Evolutionary conservation across 1,140 invertebrate genomes (phyloP).

Genomic region (Solenopsis invicta): DNA sequence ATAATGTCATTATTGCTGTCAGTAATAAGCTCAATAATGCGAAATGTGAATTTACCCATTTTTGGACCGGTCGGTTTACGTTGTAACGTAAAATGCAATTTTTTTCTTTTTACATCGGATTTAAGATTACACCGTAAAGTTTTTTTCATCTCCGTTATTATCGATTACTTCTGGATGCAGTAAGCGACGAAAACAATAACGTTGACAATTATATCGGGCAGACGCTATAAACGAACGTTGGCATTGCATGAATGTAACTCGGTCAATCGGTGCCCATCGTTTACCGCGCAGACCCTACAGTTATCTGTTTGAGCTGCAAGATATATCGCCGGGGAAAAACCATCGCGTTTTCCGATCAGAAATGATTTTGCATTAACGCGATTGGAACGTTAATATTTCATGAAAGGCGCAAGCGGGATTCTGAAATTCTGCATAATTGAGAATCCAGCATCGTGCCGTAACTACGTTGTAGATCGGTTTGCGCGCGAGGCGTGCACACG

Average conservation of each 20-base stretch:
- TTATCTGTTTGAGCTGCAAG: slow-evolving; percentile 44
- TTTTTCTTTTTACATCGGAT: slow-evolving; percentile 36
- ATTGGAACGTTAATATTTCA: slow-evolving; percentile 73
- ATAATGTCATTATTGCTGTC: slow-evolving; percentile 39
- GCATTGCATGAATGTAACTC: slow-evolving; percentile 33
- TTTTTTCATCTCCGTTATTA: neutral
- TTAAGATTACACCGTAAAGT: neutral
- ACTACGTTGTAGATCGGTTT: slow-evolving; percentile 12
- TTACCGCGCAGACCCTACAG: slow-evolving; percentile 38
- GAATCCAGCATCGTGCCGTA: slow-evolving; percentile 43
- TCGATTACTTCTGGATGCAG: slow-evolving; percentile 25
- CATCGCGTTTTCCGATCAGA: slow-evolving; percentile 37
- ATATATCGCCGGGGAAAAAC: slow-evolving; percentile 54
- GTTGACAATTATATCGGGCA: slow-evolving; percentile 14
- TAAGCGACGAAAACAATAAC: neutral
- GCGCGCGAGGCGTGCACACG: neutral
- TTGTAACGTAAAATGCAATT: slow-evolving; percentile 15
- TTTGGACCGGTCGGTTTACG: slow-evolving; percentile 3
- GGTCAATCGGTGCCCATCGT: slow-evolving; percentile 47
- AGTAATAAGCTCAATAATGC: slow-evolving; percentile 40
- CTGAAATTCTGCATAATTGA: slow-evolving; percentile 74
- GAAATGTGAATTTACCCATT: slow-evolving; percentile 9
- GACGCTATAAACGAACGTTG: slow-evolving; percentile 10
- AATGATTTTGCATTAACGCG: slow-evolving; percentile 64
- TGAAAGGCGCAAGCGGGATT: slow-evolving; percentile 46